Evolutionary conservation across 2,797 vertebrate species (phyloP), one percentile per base, ranked within the genome.

Genomic region (Ceryle rudis): DNA sequence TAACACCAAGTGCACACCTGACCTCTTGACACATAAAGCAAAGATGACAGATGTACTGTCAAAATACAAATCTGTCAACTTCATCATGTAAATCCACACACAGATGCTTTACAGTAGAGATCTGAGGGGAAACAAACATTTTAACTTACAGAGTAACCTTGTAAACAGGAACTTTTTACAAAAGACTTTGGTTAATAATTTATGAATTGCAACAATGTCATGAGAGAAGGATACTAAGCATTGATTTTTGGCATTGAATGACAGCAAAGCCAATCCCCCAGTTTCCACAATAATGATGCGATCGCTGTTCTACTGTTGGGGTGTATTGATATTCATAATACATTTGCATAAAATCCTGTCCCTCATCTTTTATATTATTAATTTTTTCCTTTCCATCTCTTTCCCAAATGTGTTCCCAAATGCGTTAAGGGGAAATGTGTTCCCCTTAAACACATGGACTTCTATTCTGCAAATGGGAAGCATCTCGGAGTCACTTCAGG

Each of bases 161-260:
- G 98, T 99, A 98, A 99, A 99, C 98, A 99, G 98, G 97, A 98
- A 98, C 97, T 98, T 98, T 98, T 97, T 98, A 98, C 98, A 98
- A 98, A 99, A 98, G 98, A 98, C 97, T 88, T 73, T 70, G 12
- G 97, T 99, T 97, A 99, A 99, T 99, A 99, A 99, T 98, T 98
- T 98, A 99, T 98, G 98, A 98, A 94, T 97, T 96, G 97, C 98
- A 98, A 98, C 97, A 96, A 97, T 97, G 98, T 98, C 98, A 96
- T 85, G 96, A 98, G 98, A 96, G 96, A 97, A 97, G 98, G 97
- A 97, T 98, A 95, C 96, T 96, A 91, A 94, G 94, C 97, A 98
- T 98, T 98, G 98, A 98, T 99, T 98, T 97, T 94, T 95, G 97
- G 95, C 95, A 94, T 93, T 92, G 96, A 97, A 96, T 91, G 87